A percentile compares a stretch with the other conserved stretches of the same genome.
Conservation (phyloP, 2,888 invertebrate genomes). For the Pomacea canaliculata region DNA sequence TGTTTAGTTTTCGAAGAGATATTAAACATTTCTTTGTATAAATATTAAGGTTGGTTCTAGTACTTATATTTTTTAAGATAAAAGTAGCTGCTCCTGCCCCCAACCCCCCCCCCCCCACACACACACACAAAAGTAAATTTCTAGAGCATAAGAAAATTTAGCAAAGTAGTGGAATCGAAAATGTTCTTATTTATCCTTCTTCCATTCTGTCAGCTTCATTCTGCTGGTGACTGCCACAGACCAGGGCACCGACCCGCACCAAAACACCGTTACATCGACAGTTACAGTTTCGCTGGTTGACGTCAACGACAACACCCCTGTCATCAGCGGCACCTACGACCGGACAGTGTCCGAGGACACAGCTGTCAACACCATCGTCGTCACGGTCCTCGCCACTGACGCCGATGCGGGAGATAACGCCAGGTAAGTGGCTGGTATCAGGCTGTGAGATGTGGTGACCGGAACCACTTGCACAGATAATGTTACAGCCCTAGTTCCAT, state of each 20-base stretch:
- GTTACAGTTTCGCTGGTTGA: constrained; percentile 50
- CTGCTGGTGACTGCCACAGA: constrained; percentile 50
- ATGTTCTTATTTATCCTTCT: background rate
- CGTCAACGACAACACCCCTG: constrained; percentile 59
- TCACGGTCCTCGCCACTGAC: constrained; percentile 50
- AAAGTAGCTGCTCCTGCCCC: no score
- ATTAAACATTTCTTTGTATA: no score
- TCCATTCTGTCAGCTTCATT: constrained; percentile 40
- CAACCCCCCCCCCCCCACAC: no score
- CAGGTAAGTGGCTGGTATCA: background rate
- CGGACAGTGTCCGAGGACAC: constrained; percentile 47
- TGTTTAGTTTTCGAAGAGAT: no score
- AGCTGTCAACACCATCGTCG: constrained; percentile 42
- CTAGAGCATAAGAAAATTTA: no score
- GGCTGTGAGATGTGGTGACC: no score
- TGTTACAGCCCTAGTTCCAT: background rate
- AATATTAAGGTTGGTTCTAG: no score
- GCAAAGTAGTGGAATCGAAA: no score
- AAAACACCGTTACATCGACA: constrained; percentile 49
- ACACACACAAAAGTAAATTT: no score
- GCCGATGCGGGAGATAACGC: constrained; percentile 46
- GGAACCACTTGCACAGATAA: no score
- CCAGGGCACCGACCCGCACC: constrained; percentile 34
- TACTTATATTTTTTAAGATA: no score
- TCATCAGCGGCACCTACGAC: constrained; percentile 44